Evolutionary conservation across 2,888 invertebrate species (phyloP).

Genomic region (Clusia tigrina): DNA sequence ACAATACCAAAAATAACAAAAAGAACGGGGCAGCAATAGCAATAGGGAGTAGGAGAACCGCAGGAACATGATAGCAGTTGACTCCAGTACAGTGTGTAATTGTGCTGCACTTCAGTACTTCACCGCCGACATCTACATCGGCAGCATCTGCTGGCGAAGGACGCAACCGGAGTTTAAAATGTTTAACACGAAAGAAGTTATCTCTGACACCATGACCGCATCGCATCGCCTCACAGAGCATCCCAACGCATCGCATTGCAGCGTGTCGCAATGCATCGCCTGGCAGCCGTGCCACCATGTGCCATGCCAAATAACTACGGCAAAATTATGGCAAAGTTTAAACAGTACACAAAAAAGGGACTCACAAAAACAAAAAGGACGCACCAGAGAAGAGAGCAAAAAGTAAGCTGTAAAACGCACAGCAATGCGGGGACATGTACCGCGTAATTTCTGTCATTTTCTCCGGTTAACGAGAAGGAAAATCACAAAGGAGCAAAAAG

Average conservation of each 20-base stretch:
- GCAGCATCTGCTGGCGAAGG: constrained; percentile 20
- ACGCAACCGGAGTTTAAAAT: constrained; percentile 47
- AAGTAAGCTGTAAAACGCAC: not conserved
- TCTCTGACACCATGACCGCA: constrained; percentile 46
- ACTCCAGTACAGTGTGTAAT: constrained; percentile 1
- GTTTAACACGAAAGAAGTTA: constrained; percentile 56
- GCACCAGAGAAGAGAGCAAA: not conserved
- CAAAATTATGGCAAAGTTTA: constrained; percentile 26
- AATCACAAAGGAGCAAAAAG: constrained; percentile 4
- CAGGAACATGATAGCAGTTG: not conserved
- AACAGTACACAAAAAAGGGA: not conserved
- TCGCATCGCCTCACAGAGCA: constrained; percentile 14
- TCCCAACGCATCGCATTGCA: constrained; percentile 2
- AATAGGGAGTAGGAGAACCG: not conserved
- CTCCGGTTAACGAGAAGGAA: constrained; percentile 23
- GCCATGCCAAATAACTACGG: constrained; percentile 6
- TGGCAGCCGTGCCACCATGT: not conserved
- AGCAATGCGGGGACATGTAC: constrained; percentile 9
- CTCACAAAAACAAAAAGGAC: not conserved
- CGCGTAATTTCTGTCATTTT: constrained; percentile 28
- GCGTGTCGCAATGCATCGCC: not conserved
- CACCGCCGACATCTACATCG: not conserved
- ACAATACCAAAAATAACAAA: not conserved
- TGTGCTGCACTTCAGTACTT: constrained; percentile 5
- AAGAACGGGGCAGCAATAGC: not conserved